Evolutionary conservation across 2,888 invertebrate genomes (phyloP).

Genomic region (Drosophila sordidapex): DNA sequence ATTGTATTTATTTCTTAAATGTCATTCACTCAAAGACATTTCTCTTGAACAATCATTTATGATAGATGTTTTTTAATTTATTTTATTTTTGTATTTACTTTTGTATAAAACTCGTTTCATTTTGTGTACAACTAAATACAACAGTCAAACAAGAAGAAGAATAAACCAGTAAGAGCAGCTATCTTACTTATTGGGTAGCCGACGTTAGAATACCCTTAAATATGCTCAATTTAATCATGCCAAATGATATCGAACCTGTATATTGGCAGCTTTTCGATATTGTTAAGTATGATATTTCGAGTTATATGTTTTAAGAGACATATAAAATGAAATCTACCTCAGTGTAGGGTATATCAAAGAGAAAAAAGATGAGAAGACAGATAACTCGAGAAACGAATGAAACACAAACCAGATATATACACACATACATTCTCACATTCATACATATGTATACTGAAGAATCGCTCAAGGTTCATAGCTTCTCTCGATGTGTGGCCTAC

Average conservation of each 20-base stretch:
- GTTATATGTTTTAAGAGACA: not conserved
- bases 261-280: not conserved
- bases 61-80: conserved; percentile 3
- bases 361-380: not conserved
- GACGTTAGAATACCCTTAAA: not conserved
- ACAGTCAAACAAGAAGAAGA: conserved; percentile 20
- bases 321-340: not conserved
- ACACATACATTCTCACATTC: conserved; percentile 19
- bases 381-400: conserved; percentile 21
- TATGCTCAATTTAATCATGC: not conserved
- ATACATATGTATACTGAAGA: conserved; percentile 5
- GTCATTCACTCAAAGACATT: conserved; percentile 14
- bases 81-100: conserved; percentile 18
- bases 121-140: conserved; percentile 21
- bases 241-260: not conserved
- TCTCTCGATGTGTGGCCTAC: conserved; percentile 19
- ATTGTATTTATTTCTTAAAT: not conserved
- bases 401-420: conserved; percentile 26
- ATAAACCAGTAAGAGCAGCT: not conserved
- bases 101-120: conserved; percentile 36
- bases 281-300: not conserved
- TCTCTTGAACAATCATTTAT: conserved; percentile 6
- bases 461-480: conserved; percentile 31
- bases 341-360: not conserved
- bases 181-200: not conserved